Evolutionary conservation across 2,888 invertebrate species (phyloP).

Genomic region (Ischnus inquisitorius): DNA sequence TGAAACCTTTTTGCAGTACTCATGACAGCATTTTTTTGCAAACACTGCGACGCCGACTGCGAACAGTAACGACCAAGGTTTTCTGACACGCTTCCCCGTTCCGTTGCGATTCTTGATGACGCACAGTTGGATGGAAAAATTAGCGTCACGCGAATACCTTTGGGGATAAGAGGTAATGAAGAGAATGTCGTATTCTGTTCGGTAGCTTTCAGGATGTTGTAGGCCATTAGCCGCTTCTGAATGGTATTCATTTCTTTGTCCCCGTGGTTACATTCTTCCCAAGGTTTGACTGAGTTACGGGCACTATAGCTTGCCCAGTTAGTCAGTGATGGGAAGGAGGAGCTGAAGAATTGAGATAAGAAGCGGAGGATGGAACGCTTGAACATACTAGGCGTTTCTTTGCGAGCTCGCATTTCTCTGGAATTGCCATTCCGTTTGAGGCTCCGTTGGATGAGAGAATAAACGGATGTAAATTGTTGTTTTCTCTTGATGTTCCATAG

Average conservation of each 20-base stretch:
- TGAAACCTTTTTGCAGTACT: neutral
- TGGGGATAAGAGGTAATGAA: constrained; percentile 26
- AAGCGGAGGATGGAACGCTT: neutral
- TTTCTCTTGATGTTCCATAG: too few relatives aligned
- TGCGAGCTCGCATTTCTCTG: neutral
- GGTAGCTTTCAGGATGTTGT: neutral
- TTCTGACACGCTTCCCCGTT: constrained; percentile 7
- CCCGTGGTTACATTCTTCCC: neutral
- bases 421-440: neutral
- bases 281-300: constrained; percentile 21
- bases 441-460: too few relatives aligned
- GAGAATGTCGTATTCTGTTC: constrained; percentile 30
- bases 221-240: neutral
- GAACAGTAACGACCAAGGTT: constrained; percentile 22
- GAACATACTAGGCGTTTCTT: neutral
- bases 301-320: neutral
- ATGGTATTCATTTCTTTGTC: neutral
- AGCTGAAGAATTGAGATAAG: constrained; percentile 9
- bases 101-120: neutral
- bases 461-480: too few relatives aligned
- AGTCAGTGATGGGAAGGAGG: neutral
- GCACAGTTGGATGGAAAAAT: constrained; percentile 17
- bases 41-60: neutral
- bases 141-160: constrained; percentile 10
- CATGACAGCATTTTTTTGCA: neutral